phyloP scores from a whole-genome alignment of 1,140 invertebrate genomes.

The Sarcophaga bullata region DNA sequence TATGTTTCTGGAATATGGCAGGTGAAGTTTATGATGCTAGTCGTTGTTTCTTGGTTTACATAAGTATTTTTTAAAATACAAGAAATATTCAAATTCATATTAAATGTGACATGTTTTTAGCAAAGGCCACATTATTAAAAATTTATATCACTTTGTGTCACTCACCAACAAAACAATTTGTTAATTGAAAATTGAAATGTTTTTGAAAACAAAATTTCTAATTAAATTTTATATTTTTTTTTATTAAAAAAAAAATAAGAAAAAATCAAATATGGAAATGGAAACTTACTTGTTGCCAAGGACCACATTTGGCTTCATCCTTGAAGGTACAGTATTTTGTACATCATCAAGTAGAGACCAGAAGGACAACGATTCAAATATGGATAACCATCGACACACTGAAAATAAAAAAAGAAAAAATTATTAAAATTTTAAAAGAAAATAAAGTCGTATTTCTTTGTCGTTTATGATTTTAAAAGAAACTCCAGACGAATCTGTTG shows the following conservation, averaged over 20 bases:
- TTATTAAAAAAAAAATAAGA: not conserved
- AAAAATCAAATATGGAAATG: conserved; percentile 20
- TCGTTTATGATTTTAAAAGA: not conserved
- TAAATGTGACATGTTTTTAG: too few species aligned
- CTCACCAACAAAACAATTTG: too few species aligned
- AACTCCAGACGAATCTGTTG: not conserved
- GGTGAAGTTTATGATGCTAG: too few species aligned
- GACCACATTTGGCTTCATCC: conserved; percentile 89
- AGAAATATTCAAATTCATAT: too few species aligned
- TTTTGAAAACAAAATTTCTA: not conserved
- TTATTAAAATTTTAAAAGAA: not conserved
- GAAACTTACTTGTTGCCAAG: conserved; percentile 82
- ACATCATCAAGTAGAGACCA: conserved; percentile 88
- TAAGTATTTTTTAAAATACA: too few species aligned
- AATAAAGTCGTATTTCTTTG: not conserved
- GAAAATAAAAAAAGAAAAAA: conserved; percentile 36
- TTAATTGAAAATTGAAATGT: not conserved
- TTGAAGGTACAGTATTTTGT: conserved; percentile 90
- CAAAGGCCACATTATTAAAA: too few species aligned
- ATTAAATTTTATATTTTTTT: not conserved
- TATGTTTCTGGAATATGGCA: too few species aligned
- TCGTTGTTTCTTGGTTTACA: too few species aligned
- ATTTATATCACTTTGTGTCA: too few species aligned
- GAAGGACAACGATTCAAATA: conserved; percentile 89
- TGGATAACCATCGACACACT: conserved; percentile 89